phyloP scores from a whole-genome alignment of 2,113 vertebrate species.

The Glaucidium brasilianum region DNA sequence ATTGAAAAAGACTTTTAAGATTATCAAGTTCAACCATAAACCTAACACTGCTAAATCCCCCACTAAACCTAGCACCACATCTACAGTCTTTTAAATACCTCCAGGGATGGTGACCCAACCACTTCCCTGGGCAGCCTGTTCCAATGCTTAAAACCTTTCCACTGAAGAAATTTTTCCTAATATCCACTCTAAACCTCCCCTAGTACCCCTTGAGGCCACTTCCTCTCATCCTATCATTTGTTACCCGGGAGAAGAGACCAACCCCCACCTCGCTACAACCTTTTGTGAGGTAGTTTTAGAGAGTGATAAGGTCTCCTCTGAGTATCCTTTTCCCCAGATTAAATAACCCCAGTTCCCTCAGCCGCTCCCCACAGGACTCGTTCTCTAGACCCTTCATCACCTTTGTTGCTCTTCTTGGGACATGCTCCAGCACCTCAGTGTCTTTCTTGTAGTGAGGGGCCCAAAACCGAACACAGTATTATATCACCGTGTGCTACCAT shows the following conservation, averaged over 20 bases:
- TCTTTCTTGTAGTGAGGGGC: too few species aligned
- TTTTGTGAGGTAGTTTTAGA: background rate
- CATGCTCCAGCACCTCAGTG: background rate
- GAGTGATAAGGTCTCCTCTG: background rate
- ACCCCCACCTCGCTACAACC: background rate
- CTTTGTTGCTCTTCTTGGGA: accelerated
- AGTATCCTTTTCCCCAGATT: background rate
- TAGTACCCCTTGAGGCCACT: too few species aligned
- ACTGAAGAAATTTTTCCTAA: background rate
- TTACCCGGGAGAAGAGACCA: background rate
- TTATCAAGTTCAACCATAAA: background rate
- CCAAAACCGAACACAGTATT: background rate
- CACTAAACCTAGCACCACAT: background rate
- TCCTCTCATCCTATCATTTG: background rate
- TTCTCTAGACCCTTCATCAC: background rate
- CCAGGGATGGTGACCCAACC: background rate
- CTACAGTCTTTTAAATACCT: background rate
- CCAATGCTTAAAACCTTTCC: background rate
- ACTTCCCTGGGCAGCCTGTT: background rate
- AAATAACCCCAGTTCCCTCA: background rate
- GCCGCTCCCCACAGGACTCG: background rate
- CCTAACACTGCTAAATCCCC: too few species aligned
- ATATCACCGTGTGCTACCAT: background rate
- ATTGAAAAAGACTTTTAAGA: background rate
- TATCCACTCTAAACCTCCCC: background rate